A percentile compares a stretch with the other conserved stretches of the same genome.
These are phyloP conservation scores for Taenioides sp. DNA, from an alignment of 2,797 vertebrate species.

Conservation along the genomic window DNA sequence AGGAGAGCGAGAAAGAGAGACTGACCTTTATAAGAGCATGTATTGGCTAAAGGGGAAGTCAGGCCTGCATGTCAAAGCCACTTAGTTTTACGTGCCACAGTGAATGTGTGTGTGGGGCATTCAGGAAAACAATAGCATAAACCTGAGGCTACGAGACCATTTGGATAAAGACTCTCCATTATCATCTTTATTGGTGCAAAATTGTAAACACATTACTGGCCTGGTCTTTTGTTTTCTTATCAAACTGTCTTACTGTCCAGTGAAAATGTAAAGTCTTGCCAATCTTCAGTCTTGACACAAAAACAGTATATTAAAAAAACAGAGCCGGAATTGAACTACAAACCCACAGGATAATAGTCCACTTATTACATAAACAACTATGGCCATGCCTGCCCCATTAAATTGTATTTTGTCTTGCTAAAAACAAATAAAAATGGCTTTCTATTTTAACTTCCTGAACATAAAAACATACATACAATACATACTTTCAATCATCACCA, in stretches of 20 bases:
- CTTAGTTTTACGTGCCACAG: slow-evolving; percentile 54
- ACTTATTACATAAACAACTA: too few species aligned
- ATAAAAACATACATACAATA: too few species aligned
- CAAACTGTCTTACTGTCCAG: neutral
- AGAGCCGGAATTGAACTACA: too few species aligned
- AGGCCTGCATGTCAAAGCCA: slow-evolving; percentile 58
- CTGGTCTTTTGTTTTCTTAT: neutral
- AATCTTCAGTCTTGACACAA: neutral
- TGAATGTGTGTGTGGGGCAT: slow-evolving; percentile 19
- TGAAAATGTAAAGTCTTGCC: neutral
- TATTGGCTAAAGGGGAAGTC: slow-evolving; percentile 65
- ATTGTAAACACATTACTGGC: neutral
- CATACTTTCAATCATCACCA: too few species aligned
- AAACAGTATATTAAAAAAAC: too few species aligned
- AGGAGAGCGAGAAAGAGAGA: slow-evolving; percentile 30
- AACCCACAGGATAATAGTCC: too few species aligned
- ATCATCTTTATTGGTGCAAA: neutral
- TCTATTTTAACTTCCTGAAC: too few species aligned
- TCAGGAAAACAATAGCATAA: slow-evolving; percentile 27
- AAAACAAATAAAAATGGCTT: too few species aligned
- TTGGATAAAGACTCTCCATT: neutral
- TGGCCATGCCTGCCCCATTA: too few species aligned
- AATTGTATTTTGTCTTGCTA: too few species aligned
- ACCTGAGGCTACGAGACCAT: neutral
- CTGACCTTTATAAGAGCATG: slow-evolving; percentile 69